phyloP scores from a whole-genome alignment of 2,888 invertebrate genomes.

The Eledone cirrhosa region DNA sequence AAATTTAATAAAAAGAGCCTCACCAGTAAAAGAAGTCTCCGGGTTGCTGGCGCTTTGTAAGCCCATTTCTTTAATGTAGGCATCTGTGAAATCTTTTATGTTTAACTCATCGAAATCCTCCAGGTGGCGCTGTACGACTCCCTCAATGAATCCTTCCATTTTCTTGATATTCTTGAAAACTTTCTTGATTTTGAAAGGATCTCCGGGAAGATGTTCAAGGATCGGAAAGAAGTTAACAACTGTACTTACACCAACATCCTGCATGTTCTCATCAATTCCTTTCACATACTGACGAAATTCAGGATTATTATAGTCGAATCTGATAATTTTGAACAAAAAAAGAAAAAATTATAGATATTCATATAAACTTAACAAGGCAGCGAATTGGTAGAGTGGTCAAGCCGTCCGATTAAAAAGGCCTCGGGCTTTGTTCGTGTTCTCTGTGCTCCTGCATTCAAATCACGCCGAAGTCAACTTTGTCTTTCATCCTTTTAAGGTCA shows the following conservation, averaged over 20 bases:
- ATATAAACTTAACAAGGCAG: no score
- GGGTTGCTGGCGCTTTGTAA: conserved; percentile 35
- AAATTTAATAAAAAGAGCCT: no score
- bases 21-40: conserved; percentile 39
- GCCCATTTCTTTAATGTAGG: conserved; percentile 43
- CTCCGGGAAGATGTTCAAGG: conserved; percentile 39
- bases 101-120: conserved; percentile 35
- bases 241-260: conserved; percentile 37
- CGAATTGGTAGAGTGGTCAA: no score
- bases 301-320: conserved; percentile 45
- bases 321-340: background rate
- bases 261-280: conserved; percentile 41
- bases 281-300: conserved; percentile 40
- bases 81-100: conserved; percentile 47
- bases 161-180: conserved; percentile 38
- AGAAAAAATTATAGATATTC: no score
- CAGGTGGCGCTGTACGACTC: conserved; percentile 35
- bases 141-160: conserved; percentile 37
- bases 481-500: no score
- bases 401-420: no score
- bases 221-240: conserved; percentile 41
- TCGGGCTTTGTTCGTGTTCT: no score
- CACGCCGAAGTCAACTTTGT: no score
- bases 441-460: no score
- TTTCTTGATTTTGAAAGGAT: conserved; percentile 37